A percentile compares a stretch with the other conserved stretches of the same genome.
phyloP scores from a whole-genome alignment of 2,113 vertebrate species.

The Corvus cornix region DNA sequence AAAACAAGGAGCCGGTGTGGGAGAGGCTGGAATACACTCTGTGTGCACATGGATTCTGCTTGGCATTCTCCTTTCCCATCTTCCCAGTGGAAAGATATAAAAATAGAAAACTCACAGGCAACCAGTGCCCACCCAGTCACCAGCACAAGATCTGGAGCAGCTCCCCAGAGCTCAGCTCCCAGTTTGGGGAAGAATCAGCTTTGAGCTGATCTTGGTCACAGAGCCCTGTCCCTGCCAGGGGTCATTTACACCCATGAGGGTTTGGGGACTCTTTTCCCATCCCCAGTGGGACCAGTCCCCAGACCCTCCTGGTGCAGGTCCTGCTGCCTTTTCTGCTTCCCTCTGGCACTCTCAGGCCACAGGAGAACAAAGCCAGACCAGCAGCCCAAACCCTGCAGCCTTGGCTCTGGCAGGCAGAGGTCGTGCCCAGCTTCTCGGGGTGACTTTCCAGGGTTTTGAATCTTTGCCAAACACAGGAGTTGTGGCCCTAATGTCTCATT shows the following conservation, averaged over 20 bases:
- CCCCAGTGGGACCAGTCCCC: not conserved
- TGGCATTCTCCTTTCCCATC: not conserved
- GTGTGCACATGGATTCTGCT: not conserved
- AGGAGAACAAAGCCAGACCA: not conserved
- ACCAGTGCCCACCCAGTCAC: fast-evolving
- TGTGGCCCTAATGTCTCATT: not conserved
- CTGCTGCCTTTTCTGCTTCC: not conserved
- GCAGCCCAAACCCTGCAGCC: not conserved
- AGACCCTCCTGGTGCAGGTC: not conserved
- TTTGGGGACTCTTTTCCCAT: not conserved
- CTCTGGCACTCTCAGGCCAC: not conserved
- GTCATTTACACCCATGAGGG: fast-evolving
- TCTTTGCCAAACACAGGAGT: not conserved
- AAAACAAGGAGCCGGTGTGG: not conserved
- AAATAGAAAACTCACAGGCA: not conserved
- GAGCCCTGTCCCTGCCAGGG: not conserved
- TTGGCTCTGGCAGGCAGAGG: not conserved
- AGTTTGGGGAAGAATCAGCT: not conserved
- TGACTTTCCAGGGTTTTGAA: not conserved
- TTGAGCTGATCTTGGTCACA: not conserved
- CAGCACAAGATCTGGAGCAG: not conserved
- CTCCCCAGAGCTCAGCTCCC: not conserved
- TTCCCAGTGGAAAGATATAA: not conserved
- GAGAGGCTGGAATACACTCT: not conserved
- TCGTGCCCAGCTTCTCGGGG: not conserved